Evolutionary conservation across 2,888 invertebrate genomes (phyloP), one percentile per base, ranked within the genome.

Genomic region (Lepidonotus clava): DNA sequence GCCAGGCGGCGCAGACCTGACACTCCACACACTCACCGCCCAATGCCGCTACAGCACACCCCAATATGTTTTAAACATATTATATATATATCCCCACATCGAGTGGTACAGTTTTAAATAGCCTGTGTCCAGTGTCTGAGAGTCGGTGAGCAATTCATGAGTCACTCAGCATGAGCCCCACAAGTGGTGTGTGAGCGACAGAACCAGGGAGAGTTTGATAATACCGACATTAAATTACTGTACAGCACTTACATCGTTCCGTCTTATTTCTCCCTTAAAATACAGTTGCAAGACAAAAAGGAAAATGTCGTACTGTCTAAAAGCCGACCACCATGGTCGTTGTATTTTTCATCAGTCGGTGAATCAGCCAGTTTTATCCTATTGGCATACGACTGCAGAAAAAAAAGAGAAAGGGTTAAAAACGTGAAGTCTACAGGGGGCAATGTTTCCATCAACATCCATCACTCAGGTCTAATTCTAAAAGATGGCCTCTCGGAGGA

Each of bases 401-500:
- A 61, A 61, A 61, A 61, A 61, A 61, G n/a, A n/a, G 53, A n/a
- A 11, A 18, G 53, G 53, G 53, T 18, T 34, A 76, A 76, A 76
- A 76, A 38, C 34, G 21, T 76, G 38, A 36, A 76, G 34, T 76
- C 76, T 76, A 40, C 76, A 40, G 36, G 38, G 76, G 76, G 76
- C 76, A 36, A 76, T 76, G 76, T 76, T 76, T 76, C 76, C 76
- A 76, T 76, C 76, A 76, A 76, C 76, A 76, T 76, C 76, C 36
- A 76, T 76, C 76, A 76, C 76, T 40, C 76, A 40, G 24, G 76
- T 36, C 76, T 76, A 76, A 76, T 38, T 76, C 76, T 38, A 38
- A 76, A 76, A 76, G 76, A 76, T 76, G 76, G 76, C 76, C 76
- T 76, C 76, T 76, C 76, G 34, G 76, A 76, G 76, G 76, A 76